Conservation (phyloP, 2,888 invertebrate species). For the Thera obeliscata region DNA sequence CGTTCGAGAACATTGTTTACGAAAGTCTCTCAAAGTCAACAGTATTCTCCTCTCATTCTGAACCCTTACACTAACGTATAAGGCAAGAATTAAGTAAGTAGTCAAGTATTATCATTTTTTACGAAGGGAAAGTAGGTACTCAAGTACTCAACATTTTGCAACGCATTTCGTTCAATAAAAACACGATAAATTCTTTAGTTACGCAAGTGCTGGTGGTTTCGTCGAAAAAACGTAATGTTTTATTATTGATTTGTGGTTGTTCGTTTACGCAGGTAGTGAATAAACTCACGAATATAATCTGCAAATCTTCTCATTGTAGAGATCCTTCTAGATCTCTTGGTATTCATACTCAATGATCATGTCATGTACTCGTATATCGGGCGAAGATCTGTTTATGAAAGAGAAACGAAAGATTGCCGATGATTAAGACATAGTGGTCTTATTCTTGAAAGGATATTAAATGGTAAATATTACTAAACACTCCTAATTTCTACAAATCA, state of each 20-base stretch:
- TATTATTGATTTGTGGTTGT: constrained; percentile 5
- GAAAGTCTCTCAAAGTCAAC: too few species aligned
- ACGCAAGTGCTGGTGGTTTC: constrained; percentile 2
- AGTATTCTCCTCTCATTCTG: neutral
- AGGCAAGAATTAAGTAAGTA: too few species aligned
- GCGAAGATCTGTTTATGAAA: too few species aligned
- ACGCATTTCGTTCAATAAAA: constrained; percentile 6
- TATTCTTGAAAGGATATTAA: too few species aligned
- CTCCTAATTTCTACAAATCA: too few species aligned
- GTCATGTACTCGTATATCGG: too few species aligned
- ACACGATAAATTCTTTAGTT: constrained; percentile 3
- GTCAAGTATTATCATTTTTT: constrained; percentile 7
- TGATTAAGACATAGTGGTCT: too few species aligned
- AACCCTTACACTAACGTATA: neutral
- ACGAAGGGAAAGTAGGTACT: constrained; percentile 10
- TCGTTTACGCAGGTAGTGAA: neutral
- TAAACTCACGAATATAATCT: neutral
- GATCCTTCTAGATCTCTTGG: too few species aligned
- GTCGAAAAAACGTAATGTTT: neutral
- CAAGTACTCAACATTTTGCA: constrained; percentile 1
- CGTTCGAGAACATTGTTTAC: neutral
- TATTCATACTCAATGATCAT: too few species aligned
- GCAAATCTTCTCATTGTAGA: neutral
- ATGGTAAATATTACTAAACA: too few species aligned
- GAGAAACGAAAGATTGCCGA: too few species aligned